Base-by-base conservation (phyloP, 2,113 vertebrate species). In the Mugil cephalus region DNA sequence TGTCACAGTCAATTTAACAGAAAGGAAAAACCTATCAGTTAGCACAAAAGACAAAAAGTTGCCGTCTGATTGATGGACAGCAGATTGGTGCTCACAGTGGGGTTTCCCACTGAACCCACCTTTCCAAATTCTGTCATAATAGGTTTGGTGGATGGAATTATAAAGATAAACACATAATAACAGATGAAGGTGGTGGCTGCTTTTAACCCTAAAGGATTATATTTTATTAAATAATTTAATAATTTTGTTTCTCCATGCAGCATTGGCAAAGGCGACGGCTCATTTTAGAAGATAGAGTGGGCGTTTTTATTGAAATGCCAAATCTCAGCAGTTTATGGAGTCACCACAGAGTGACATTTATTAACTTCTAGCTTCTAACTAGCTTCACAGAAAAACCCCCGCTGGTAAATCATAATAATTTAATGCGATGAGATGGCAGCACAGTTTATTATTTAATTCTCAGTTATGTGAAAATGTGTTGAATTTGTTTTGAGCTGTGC, bases 301-400 rank as follows among this genome's bases (percentile, higher is more conserved):
- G 18, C 42, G 17, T 48, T 56, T 36, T 52, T 34, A 47, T 36
- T 61, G 24, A 74, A 88, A 85, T 76, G 77, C 24, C 77, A 81
- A 30, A 47, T 65, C 56, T 65, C 70, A 83, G 76, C 76, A 48
- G 70, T 34, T 54, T 71, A 59, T 43, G 51, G 40, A 62, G 21
- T 17, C 34, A 59, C 75, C 62, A 71, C 67, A 64, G 17, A 39
- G 61, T 65, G 86, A 62, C 86, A 83, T 85, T 85, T 78, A 69
- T 77, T 40, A 79, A 11, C 51, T 39, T 21, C 62, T n/a, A n/a
- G 12, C 15, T 43, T 53, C 17, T 39, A 45, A 34, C 62, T n/a
- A n/a, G 12, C 15, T 43, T 53, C 17, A 43, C 63, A 47, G 42
- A n/a, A 34, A 74, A 54, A 43, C 19, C 56, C 74, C 74, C 51